Percentiles rank a stretch among this genome's conserved stretches.
Conservation (phyloP, 1,140 invertebrate species). For the Gryon sp. region DNA sequence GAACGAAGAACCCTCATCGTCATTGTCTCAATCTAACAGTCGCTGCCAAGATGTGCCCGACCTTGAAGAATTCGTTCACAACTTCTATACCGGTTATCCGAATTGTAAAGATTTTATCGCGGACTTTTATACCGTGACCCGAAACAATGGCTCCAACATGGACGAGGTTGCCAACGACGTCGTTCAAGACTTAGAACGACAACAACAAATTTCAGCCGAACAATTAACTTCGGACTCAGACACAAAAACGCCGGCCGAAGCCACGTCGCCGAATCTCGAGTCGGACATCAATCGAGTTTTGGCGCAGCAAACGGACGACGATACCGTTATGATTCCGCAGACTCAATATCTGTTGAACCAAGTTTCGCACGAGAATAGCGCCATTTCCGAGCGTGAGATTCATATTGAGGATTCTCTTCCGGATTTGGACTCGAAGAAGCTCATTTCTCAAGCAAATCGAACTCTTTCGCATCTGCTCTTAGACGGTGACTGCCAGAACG, state of each 20-base stretch:
- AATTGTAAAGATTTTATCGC: conserved; percentile 83
- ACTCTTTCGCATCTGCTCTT: conserved; percentile 82
- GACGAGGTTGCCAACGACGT: conserved; percentile 76
- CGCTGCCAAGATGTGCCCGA: conserved; percentile 80
- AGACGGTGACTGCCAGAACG: conserved; percentile 75
- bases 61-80: conserved; percentile 85
- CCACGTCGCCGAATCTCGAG: conserved; percentile 1
- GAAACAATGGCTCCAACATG: conserved; percentile 75
- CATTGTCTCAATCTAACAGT: conserved; percentile 70
- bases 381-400: conserved; percentile 67
- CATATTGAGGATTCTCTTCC: conserved; percentile 79
- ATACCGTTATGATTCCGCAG: conserved; percentile 69
- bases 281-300: conserved; percentile 18
- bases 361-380: conserved; percentile 72
- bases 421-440: conserved; percentile 78
- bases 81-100: conserved; percentile 85
- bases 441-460: conserved; percentile 84
- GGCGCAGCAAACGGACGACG: background rate
- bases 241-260: conserved; percentile 6
- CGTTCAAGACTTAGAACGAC: conserved; percentile 66
- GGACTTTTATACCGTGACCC: conserved; percentile 79
- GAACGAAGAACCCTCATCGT: conserved; percentile 86
- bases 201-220: background rate
- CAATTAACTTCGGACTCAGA: background rate
- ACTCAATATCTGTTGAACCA: conserved; percentile 76